phyloP scores from a whole-genome alignment of 2,888 invertebrate genomes.

The Nycteola revayana region DNA sequence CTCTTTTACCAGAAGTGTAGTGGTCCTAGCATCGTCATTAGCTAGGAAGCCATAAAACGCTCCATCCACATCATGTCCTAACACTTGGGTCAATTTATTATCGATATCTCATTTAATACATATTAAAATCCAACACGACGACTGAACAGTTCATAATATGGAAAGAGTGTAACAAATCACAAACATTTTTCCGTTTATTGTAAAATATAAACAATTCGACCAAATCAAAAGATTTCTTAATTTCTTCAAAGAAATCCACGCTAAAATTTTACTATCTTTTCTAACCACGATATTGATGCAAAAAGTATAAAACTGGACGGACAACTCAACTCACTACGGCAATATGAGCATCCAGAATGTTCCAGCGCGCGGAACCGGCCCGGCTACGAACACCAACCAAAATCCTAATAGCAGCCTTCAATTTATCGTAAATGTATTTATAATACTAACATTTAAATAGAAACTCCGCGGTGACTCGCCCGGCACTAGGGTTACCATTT shows the following conservation, averaged over 20 bases:
- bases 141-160: too few species aligned
- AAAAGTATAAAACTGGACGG: constrained; percentile 80
- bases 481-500: too few species aligned
- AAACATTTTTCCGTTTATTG: too few species aligned
- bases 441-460: constrained; percentile 59
- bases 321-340: constrained; percentile 79
- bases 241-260: constrained; percentile 22
- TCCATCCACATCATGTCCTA: too few species aligned
- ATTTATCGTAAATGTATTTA: constrained; percentile 45
- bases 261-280: constrained; percentile 40
- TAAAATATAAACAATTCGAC: too few species aligned
- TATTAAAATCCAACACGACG: too few species aligned
- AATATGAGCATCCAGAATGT: constrained; percentile 76
- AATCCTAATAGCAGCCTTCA: constrained; percentile 66
- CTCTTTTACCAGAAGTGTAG: too few species aligned
- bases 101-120: too few species aligned
- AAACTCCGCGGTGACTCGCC: constrained; percentile 53
- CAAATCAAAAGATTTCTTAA: constrained; percentile 6
- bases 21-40: too few species aligned
- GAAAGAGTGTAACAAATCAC: too few species aligned
- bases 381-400: constrained; percentile 44
- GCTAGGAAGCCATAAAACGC: too few species aligned
- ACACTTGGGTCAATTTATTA: too few species aligned
- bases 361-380: constrained; percentile 41
- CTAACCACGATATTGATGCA: constrained; percentile 54